Evolutionary conservation across 1,140 invertebrate species (phyloP), one percentile per base, ranked within the genome.

Genomic region (Myzus persicae): DNA sequence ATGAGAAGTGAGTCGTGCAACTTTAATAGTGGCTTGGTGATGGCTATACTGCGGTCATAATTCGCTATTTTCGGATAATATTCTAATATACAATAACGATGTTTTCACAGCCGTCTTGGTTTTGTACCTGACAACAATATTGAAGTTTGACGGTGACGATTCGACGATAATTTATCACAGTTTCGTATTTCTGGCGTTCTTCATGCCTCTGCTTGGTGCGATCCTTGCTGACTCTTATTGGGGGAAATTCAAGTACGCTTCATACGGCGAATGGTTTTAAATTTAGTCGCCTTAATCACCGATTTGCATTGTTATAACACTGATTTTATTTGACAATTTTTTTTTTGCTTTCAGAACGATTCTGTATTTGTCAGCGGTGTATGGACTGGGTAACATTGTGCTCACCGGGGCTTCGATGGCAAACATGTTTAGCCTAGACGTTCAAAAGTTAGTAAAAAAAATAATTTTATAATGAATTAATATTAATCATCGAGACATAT

Each of bases 1-100:
- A 98, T 99, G 97, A 97, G 97, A 97, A 97, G 98, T 99, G 96
- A 96, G 97, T n/a, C n/a, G n/a, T n/a, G n/a, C 11, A 14, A 36
- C 36, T 59, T 48, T 51, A 22, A 51, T n/a, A 76, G 31, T 76
- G 0, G 11, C 31, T n/a, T n/a, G 5, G 31, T 36, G 59, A 76
- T 76, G 59, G n/a, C 24, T 76, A 18, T n/a, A 14, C 31, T 76
- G 4, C 14, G n/a, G 31, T 76, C 20, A n/a, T 59, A 67, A 59
- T 76, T n/a, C 18, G 7, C 59, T 6, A 14, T 36, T n/a, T 76
- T 14, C 20, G 31, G 5, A 11, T 18, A 18, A n/a, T 76, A 36
- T n/a, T 76, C n/a, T 76, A 76, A 20, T 76, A 20, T 76, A 76
- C 14, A n/a, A 18, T n/a, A 76, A 76, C 14, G 22, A 76, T 76